A percentile compares a stretch with the other conserved stretches of the same genome.
These are phyloP conservation scores for Sinohyriopsis cumingii DNA, from an alignment of 2,888 invertebrate species.

Conservation along the genomic window DNA sequence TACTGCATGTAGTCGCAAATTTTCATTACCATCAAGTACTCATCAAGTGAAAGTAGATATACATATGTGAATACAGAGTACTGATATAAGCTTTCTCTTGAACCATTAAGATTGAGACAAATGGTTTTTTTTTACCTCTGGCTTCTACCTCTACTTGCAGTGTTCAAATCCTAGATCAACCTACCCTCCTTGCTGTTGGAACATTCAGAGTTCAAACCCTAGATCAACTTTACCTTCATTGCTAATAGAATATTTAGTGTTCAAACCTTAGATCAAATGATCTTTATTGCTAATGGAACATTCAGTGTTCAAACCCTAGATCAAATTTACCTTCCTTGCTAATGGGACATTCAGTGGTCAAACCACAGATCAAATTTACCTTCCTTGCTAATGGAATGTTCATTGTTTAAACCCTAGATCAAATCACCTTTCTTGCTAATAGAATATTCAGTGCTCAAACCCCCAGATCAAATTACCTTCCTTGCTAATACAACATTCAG, in stretches of 20 bases:
- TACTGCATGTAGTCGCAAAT: no score
- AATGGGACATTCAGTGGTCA: constrained; percentile 82
- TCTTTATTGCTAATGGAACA: constrained; percentile 78
- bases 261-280: constrained; percentile 74
- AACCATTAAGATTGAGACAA: no score
- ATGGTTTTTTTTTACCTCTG: no score
- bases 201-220: constrained; percentile 78
- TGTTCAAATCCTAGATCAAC: constrained; percentile 21
- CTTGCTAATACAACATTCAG: constrained; percentile 83
- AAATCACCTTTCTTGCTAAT: constrained; percentile 73
- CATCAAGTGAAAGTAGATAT: no score
- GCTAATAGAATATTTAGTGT: constrained; percentile 83
- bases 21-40: no score
- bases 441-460: constrained; percentile 80
- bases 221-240: constrained; percentile 58
- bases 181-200: constrained; percentile 76
- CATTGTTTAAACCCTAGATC: constrained; percentile 76
- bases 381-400: constrained; percentile 81
- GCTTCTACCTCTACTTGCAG: constrained; percentile 68
- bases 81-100: no score
- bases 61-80: no score
- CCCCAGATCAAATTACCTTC: constrained; percentile 52
- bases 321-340: constrained; percentile 64
- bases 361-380: constrained; percentile 43
- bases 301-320: constrained; percentile 75